Evolutionary conservation across 2,797 vertebrate genomes (phyloP).

Genomic region (Pempheris klunzingeri): DNA sequence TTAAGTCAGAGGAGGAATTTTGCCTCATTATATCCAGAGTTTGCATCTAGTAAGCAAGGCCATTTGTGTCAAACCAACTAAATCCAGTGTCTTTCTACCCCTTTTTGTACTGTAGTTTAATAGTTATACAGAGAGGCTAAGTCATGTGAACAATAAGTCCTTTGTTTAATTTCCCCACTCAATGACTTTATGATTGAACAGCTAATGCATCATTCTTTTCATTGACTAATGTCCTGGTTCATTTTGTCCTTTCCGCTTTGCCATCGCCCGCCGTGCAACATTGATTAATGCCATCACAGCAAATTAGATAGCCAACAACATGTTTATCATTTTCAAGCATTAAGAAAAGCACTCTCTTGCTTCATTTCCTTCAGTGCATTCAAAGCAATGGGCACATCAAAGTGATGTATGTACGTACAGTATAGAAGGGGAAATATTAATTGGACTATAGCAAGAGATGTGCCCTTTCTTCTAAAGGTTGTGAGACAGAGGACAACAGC

Average conservation of each 20-base stretch:
- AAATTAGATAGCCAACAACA: constrained; percentile 84
- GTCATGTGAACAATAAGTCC: constrained; percentile 60
- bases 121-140: constrained; percentile 35
- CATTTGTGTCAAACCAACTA: constrained; percentile 7
- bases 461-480: constrained; percentile 66
- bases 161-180: constrained; percentile 69
- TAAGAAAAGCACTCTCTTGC: constrained; percentile 63
- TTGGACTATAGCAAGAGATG: constrained; percentile 53
- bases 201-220: constrained; percentile 81
- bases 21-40: not conserved
- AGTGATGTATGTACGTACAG: constrained; percentile 68
- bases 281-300: constrained; percentile 83
- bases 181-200: constrained; percentile 72
- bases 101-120: constrained; percentile 16
- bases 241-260: constrained; percentile 79
- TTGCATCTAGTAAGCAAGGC: not conserved
- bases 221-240: constrained; percentile 80
- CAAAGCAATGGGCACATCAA: constrained; percentile 59
- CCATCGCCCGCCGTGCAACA: constrained; percentile 74
- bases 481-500: constrained; percentile 59
- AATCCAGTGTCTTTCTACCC: not conserved
- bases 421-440: constrained; percentile 59
- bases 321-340: constrained; percentile 82
- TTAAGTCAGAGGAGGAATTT: not conserved
- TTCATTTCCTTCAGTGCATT: constrained; percentile 61